Base-by-base conservation (phyloP, 53 echinoderm and acorn worm species). In the Pentamera pediparva region DNA sequence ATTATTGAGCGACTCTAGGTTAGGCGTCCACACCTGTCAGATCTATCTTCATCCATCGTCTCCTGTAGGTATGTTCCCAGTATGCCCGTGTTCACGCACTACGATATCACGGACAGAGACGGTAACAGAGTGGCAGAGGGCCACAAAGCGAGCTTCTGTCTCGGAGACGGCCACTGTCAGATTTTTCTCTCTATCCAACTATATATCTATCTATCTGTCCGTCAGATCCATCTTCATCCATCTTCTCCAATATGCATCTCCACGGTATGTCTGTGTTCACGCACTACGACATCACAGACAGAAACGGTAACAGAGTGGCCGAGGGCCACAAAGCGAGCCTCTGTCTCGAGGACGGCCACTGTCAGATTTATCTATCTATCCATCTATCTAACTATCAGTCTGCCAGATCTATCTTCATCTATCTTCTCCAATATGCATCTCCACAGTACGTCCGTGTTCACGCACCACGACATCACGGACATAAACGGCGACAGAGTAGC, bases 311-410 rank as follows among this genome's bases (percentile, higher is more conserved):
- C 39, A 56, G 81, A 32, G 90, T 91, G 6, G 96, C 96, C n/a
- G 85, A 95, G 41, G 96, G 96, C 20, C 96, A 95, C 77, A 95
- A 95, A 43, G 96, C 96, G 5, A 95, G 95, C 51, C 91, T 95
- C 76, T 95, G 96, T 65, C 65, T 95, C 21, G 96, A 95, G 38
- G 96, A 95, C 73, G 88, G 84, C 4, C 82, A 88, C 39, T 95
- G 96, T 60, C n/a, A n/a, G n/a, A n/a, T n/a, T n/a, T n/a, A n/a
- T n/a, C n/a, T n/a, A n/a, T n/a, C n/a, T n/a, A n/a, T n/a, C n/a
- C n/a, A n/a, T n/a, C n/a, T n/a, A n/a, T n/a, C n/a, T n/a, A n/a
- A n/a, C n/a, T n/a, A n/a, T n/a, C n/a, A n/a, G n/a, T n/a, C n/a
- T n/a, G n/a, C n/a, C n/a, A n/a, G n/a, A n/a, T n/a, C n/a, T n/a